Base-by-base conservation (phyloP, 2,113 vertebrate species). In the Phodopus roborovskii region DNA sequence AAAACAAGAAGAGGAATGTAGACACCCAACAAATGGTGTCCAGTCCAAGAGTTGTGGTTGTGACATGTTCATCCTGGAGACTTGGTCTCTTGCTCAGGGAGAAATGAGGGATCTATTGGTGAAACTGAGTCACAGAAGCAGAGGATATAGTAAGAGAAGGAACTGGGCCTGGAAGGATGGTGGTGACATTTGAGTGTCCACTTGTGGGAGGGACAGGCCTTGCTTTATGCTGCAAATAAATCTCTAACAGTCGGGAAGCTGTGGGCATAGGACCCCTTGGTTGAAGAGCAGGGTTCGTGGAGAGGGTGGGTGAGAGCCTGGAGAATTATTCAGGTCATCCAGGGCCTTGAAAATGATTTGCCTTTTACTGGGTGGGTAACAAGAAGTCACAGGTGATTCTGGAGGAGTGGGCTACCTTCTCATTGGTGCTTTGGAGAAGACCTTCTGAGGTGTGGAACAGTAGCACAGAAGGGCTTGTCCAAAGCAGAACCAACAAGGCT, bases 261-360 rank as follows among this genome's bases (percentile, higher is more conserved):
- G 22, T 19, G 16, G 28, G 17, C 36, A 5, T 1, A 3, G 0
- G 12, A 48, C 22, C n/a, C 1, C 1, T 85, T 2, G 0, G 11
- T 64, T 85, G 26, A 66, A 24, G 24, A 2, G 6, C 2, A 11
- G 26, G 30, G 13, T 71, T 86, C 5, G 0, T 2, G 2, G 88
- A 62, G 87, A 42, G 2, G 36, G 17, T 53, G 79, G 9, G 33
- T 4, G 4, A 39, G 87, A 45, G 30, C 16, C 74, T 17, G 19
- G 84, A 87, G 79, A n/a, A 82, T 36, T 0, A 7, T 11, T 16
- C 9, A 0, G 2, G 17, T 24, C 56, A 36, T 45, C 20, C 4
- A 71, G 17, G 33, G 33, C 79, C 79, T 78, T 6, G 48, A 84
- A 58, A 68, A 19, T 2, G 3, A 2, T 53, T 22, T 36, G 28